These are phyloP conservation scores for Beaufortia kweichowensis DNA, from an alignment of 2,113 vertebrate genomes.

Conservation along the genomic window DNA sequence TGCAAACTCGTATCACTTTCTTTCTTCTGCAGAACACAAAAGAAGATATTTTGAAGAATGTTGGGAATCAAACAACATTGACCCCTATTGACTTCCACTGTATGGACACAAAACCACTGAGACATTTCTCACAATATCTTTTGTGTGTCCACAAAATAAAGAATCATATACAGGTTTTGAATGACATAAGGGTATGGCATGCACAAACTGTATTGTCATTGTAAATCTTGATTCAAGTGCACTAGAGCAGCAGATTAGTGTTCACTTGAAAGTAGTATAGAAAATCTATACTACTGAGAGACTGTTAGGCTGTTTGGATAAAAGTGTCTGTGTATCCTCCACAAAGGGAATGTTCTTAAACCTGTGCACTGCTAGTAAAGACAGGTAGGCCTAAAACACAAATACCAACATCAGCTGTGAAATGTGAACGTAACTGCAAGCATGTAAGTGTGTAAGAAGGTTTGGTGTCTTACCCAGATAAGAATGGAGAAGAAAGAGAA, in stretches of 20 bases:
- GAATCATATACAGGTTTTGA: too few relatives aligned
- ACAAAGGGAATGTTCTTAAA: slow-evolving; percentile 64
- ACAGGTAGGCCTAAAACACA: slow-evolving; percentile 66
- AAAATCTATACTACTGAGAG: slow-evolving; percentile 58
- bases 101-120: too few relatives aligned
- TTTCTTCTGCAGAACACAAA: too few relatives aligned
- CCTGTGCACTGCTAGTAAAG: slow-evolving; percentile 61
- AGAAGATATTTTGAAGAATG: too few relatives aligned
- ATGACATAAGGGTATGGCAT: background rate
- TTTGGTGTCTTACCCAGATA: slow-evolving; percentile 81
- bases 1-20: too few relatives aligned
- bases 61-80: too few relatives aligned
- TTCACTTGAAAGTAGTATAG: background rate
- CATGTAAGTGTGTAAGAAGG: background rate
- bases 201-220: background rate
- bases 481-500: slow-evolving; percentile 91
- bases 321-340: slow-evolving; percentile 63
- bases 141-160: too few relatives aligned
- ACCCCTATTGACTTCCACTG: too few relatives aligned
- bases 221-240: background rate
- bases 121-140: too few relatives aligned
- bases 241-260: background rate
- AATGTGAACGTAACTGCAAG: background rate
- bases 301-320: slow-evolving; percentile 53
- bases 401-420: slow-evolving; percentile 23